A percentile compares a stretch with the other conserved stretches of the same genome.
These are phyloP conservation scores for Aplodontia rufa DNA, from an alignment of 2,113 vertebrate species.

Conservation along the genomic window DNA sequence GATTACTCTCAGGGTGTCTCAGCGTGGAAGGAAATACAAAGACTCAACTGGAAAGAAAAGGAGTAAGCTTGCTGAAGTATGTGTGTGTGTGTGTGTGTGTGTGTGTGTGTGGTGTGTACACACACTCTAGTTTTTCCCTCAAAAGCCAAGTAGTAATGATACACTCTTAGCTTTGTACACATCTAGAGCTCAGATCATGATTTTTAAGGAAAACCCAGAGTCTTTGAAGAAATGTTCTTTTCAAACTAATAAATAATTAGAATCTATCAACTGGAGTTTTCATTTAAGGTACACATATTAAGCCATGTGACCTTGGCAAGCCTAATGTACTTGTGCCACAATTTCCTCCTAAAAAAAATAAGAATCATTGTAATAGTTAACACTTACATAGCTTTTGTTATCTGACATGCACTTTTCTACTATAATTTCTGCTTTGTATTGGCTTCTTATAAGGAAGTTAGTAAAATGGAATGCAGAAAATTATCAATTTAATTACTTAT, in stretches of 20 bases:
- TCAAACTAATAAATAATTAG: not conserved
- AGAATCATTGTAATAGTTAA: not conserved
- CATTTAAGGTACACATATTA: not conserved
- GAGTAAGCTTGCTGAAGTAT: not conserved
- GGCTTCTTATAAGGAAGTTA: not conserved
- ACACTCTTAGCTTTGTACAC: not conserved
- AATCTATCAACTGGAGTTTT: not conserved
- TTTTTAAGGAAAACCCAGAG: not conserved
- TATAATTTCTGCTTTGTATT: not conserved
- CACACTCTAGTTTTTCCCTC: not conserved
- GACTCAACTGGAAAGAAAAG: not conserved
- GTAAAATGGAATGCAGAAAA: not conserved
- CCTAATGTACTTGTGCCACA: not conserved
- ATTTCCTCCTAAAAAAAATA: not conserved
- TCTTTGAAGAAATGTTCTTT: not conserved
- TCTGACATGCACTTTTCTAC: not conserved
- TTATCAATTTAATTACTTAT: not conserved
- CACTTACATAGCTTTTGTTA: not conserved
- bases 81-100: not conserved
- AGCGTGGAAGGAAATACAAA: not conserved
- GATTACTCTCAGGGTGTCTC: not conserved
- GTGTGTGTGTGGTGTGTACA: not conserved
- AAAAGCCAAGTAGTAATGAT: not conserved
- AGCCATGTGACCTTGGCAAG: not conserved
- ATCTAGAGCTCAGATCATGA: not conserved